Base-by-base conservation (phyloP, 2,797 vertebrate species). In the Danio kyathit region DNA sequence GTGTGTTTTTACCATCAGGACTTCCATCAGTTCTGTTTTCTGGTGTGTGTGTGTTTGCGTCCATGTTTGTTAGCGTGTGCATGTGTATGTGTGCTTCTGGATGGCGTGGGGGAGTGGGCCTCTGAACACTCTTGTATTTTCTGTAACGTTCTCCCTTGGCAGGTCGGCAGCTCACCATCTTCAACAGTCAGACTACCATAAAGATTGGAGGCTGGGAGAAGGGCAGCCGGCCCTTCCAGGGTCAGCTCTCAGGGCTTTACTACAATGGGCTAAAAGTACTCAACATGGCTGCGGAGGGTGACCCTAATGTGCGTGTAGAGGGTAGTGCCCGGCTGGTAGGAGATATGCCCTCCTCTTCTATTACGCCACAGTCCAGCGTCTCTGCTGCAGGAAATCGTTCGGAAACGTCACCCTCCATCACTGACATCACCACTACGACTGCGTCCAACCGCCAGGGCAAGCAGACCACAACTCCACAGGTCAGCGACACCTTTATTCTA, bases 81-180 rank as follows among this genome's bases (percentile, higher is more conserved):
- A 74, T 57, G 71, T 81, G 88, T 72, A 75, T 69, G 79, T 84
- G 88, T 89, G 76, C 17, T 66, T 79, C 19, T 74, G 66, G 43
- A 29, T 51, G 49, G 10, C 16, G 83, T 84, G 87, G 70, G 84
- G 87, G 80, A 81, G 87, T 56, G 78, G 87, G 90, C 94, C 92
- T 95, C 92, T 90, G 84, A 86, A 89, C 90, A 91, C 74, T 85
- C 92, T 93, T 87, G 92, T 84, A 85, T 93, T 84, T 82, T 95
- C 91, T 96, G 92, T 95, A 95, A 95, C 94, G 89, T 94, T 95
- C 92, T 96, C 91, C 94, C 92, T 94, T 91, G 90, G 87, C 95
- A 99, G 98, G 98, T 89, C 97, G 98, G 88, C 98, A 99, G 94
- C 95, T 99, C 92, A 99, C 98, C 95, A 99, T 99, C 95, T 99